A percentile compares a stretch with the other conserved stretches of the same genome.
Conservation (phyloP, 2,888 invertebrate species). For the Tortrix viridana region DNA sequence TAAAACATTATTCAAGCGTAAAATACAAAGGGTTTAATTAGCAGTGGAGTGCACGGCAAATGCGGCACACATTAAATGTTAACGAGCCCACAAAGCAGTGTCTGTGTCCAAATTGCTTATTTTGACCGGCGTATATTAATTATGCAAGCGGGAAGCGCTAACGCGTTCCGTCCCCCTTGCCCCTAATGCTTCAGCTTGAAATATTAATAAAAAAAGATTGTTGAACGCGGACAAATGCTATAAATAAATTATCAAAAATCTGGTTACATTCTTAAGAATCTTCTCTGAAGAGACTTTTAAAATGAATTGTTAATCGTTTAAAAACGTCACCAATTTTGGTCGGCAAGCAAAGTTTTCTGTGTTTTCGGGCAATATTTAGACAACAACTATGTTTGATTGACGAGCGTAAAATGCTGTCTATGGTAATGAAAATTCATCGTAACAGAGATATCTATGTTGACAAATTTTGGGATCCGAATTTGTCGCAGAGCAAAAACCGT, state of each 20-base stretch:
- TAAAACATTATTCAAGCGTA: slow-evolving; percentile 33
- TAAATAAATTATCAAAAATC: slow-evolving; percentile 12
- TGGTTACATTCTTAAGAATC: background rate
- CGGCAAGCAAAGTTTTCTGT: no score
- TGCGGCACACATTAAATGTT: slow-evolving; percentile 61
- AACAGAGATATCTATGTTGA: no score
- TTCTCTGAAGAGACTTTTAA: background rate
- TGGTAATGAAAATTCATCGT: no score
- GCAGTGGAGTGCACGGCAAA: slow-evolving; percentile 31
- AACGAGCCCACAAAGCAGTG: slow-evolving; percentile 73
- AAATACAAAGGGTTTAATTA: slow-evolving; percentile 39
- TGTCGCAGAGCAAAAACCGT: no score
- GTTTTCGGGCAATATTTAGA: no score
- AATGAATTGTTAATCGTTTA: background rate
- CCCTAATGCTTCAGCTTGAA: slow-evolving; percentile 53
- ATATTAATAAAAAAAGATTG: slow-evolving; percentile 22
- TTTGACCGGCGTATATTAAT: slow-evolving; percentile 72
- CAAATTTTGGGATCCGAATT: no score
- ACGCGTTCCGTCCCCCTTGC: slow-evolving; percentile 55
- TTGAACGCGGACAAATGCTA: slow-evolving; percentile 4
- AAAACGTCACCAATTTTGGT: no score
- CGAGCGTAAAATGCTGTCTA: no score
- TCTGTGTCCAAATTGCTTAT: slow-evolving; percentile 78
- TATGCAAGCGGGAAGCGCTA: slow-evolving; percentile 67
- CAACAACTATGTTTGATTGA: no score